Evolutionary conservation across 2,113 vertebrate species (phyloP), one percentile per base, ranked within the genome.

Genomic region (Herpailurus yagouaroundi): DNA sequence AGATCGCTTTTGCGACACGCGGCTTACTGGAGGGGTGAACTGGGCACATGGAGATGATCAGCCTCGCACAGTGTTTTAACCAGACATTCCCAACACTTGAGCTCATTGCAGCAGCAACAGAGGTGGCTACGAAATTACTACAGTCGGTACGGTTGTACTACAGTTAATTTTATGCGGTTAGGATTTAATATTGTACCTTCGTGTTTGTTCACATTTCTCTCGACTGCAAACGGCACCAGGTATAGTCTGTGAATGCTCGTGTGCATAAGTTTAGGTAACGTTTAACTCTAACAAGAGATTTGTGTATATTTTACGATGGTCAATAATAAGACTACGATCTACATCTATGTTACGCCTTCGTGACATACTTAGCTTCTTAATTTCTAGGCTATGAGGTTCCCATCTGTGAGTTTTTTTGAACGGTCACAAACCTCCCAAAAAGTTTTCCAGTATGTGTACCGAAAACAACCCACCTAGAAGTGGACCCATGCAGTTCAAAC

Each of bases 111-210:
- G 48, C 14, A 4, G 27, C 73, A 48, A 77, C 27, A 7, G 15
- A 48, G 45, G 27, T 48, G 74, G 41, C 74, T 31, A 8, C 4
- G 1, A 29, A 31, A 48, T 10, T 48, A 77, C 41, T 9, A 7
- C 8, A 16, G 38, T 13, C 4, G 41, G 7, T 23, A 16, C 41
- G 4, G 74, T 1, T 29, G 74, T 15, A 0, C 1, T 4, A 29
- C 41, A 18, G 31, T 8, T 15, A 31, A 48, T 5, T 18, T 25
- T 77, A 48, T 0, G 27, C 74, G 18, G 7, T 31, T 31, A 48
- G 41, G 38, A 45, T 76, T 48, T 77, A 48, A 48, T 31, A 18
- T 31, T 1, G 15, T 18, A 18, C 27, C 74, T 77, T 48, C 74
- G 1, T 1, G 29, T 48, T 31, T 48, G 41, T 16, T 77, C 41